Base-by-base conservation (phyloP, 2,797 vertebrate species). In the Pachyuromys duprasi region DNA sequence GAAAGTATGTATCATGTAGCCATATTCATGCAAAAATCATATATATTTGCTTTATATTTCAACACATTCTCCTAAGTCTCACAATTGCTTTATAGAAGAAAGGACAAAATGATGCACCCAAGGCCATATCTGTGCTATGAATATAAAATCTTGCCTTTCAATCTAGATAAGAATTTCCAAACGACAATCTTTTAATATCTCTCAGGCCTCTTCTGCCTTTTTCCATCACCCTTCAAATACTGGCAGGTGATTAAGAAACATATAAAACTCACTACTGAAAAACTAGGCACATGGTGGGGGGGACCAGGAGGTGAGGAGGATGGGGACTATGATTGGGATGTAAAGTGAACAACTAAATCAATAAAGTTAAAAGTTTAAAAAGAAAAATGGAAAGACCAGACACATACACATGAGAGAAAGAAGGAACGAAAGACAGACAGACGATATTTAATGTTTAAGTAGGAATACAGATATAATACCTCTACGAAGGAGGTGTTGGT, bases 71-170 rank as follows among this genome's bases (percentile, higher is more conserved):
- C 72, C 31, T 28, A 80, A 60, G 24, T 78, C 55, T 65, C 63
- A 75, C 18, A 88, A 81, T 86, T 91, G 94, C 18, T 88, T 78
- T 87, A 84, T 89, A 74, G 57, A 96, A 45, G 7, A 49, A 49
- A 49, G 49, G 8, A 49, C 49, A 49, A 75, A 70, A 83, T 45
- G 14, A 95, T 11, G 91, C 4, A 93, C 5, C 81, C 42, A 24
- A 18, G 79, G 24, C 24, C 92, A 79, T 12, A 12, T 90, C 74
- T 74, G 36, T 49, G 62, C 65, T 86, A 8, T 82, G 89, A 90
- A 79, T 57, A 76, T 42, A n/a, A 96, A 96, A 87, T 72, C 42
- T 7, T 92, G n/a, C 9, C 57, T 60, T 92, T 96, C n/a, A 88
- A 55, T 15, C 8, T 86, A 8, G 17, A 89, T 74, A 15, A 63